These are phyloP conservation scores for Idaea straminata DNA, from an alignment of 2,888 invertebrate genomes.

Conservation along the genomic window DNA sequence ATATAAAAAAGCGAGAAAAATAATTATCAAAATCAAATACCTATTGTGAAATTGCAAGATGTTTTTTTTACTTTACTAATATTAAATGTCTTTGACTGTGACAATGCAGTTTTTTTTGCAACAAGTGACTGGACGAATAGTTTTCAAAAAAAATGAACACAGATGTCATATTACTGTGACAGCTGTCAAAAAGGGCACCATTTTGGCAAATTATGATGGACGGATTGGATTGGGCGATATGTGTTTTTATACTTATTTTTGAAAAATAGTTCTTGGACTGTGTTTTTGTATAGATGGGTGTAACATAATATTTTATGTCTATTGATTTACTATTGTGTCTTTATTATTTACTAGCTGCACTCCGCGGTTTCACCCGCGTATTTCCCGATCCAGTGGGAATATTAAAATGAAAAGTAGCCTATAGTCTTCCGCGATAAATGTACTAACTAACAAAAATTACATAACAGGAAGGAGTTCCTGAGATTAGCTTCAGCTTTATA, in stretches of 20 bases:
- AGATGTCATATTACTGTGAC: conserved; percentile 71
- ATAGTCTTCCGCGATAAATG: too few relatives aligned
- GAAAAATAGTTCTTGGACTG: conserved; percentile 45
- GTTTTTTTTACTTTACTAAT: neutral
- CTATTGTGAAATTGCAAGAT: neutral
- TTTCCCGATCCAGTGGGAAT: too few relatives aligned
- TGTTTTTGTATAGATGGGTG: conserved; percentile 26
- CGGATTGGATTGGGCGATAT: conserved; percentile 27
- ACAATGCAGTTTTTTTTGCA: neutral
- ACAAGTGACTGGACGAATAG: conserved; percentile 30
- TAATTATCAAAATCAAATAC: neutral
- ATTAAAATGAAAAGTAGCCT: too few relatives aligned
- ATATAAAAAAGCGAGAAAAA: too few relatives aligned
- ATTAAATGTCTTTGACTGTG: neutral
- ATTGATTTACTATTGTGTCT: neutral
- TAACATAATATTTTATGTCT: conserved; percentile 8
- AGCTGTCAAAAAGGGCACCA: conserved; percentile 66
- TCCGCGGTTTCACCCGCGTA: too few relatives aligned
- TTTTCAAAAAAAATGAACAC: conserved; percentile 42
- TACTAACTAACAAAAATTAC: too few relatives aligned
- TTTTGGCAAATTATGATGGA: conserved; percentile 60
- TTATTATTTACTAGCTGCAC: too few relatives aligned
- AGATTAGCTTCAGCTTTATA: too few relatives aligned
- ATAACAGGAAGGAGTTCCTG: too few relatives aligned
- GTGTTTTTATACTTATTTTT: conserved; percentile 27